Conservation (phyloP, 2,113 vertebrate species). For the Peromyscus californicus region DNA sequence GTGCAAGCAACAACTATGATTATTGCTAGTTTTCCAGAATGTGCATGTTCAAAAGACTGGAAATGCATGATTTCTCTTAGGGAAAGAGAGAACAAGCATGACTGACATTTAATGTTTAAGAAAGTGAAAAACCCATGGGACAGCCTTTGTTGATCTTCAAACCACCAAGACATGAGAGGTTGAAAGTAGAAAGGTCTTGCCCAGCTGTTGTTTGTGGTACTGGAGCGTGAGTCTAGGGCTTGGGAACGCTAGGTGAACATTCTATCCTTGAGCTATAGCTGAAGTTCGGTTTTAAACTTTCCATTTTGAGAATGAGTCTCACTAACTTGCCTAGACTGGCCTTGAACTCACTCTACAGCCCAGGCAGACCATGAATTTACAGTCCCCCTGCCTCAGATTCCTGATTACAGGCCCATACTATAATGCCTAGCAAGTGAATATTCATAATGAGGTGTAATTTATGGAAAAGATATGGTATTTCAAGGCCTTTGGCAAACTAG, state of each 20-base stretch:
- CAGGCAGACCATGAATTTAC: not conserved
- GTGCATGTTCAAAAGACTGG: not conserved
- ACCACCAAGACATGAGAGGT: not conserved
- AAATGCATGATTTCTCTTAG: not conserved
- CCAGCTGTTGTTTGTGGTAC: not conserved
- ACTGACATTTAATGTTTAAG: not conserved
- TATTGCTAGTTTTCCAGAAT: not conserved
- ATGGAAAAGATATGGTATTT: not conserved
- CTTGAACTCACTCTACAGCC: not conserved
- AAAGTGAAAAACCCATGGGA: not conserved
- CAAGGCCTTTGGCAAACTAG: slow-evolving; percentile 22
- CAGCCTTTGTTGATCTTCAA: slow-evolving; percentile 14
- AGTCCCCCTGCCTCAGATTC: not conserved
- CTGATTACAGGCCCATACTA: not conserved
- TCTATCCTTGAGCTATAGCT: not conserved
- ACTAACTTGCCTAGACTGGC: not conserved
- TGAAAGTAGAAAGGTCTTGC: not conserved
- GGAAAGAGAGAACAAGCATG: not conserved
- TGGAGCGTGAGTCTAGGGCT: too few relatives aligned
- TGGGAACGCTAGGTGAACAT: not conserved
- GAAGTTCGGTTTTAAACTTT: not conserved
- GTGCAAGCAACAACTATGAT: not conserved
- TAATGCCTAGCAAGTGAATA: not conserved
- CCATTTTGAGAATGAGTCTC: not conserved
- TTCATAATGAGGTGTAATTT: slow-evolving; percentile 28